These are phyloP conservation scores for Cairina moschata DNA, from an alignment of 2,113 vertebrate species.

Conservation along the genomic window DNA sequence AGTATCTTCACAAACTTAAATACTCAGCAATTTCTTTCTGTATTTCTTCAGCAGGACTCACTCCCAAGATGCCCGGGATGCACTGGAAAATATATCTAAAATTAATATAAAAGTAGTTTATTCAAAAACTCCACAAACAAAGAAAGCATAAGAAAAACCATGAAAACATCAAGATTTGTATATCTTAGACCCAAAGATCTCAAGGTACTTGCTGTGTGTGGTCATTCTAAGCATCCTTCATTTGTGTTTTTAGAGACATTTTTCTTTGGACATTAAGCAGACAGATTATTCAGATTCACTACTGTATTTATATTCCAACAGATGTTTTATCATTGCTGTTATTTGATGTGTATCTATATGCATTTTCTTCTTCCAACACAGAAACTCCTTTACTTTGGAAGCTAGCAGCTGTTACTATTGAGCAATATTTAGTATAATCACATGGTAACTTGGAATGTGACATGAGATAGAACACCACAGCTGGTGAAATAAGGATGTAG, in stretches of 20 bases:
- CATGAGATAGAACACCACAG: neutral
- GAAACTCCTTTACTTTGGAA: neutral
- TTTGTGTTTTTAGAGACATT: neutral
- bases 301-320: neutral
- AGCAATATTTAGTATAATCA: constrained; percentile 1
- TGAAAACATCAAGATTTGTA: neutral
- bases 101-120: neutral
- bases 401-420: neutral
- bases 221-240: neutral
- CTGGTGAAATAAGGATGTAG: neutral
- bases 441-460: neutral
- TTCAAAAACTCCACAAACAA: neutral
- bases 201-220: neutral
- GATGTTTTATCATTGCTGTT: neutral
- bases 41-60: neutral
- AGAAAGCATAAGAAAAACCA: neutral
- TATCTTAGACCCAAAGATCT: neutral
- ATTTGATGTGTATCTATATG: neutral
- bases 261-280: neutral
- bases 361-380: neutral
- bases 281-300: neutral
- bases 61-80: neutral
- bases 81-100: neutral
- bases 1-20: neutral
- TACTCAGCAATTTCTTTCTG: neutral